Base-by-base conservation (phyloP, 2,113 vertebrate genomes). In the Eidolon helvum region DNA sequence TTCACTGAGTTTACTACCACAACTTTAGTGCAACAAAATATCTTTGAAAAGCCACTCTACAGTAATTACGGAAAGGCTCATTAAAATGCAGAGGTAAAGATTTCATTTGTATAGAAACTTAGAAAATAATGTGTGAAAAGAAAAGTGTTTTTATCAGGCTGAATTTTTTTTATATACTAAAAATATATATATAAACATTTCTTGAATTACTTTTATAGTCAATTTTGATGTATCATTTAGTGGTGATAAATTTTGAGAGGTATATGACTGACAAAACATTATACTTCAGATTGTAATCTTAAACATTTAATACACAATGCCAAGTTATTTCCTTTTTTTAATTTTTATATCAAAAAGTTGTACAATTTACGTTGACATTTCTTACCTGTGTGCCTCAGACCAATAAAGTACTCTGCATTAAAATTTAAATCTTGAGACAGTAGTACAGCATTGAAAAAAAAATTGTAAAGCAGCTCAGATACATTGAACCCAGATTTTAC, bases 381-480 rank as follows among this genome's bases (percentile, higher is more conserved):
- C 97, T 98, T 77, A 98, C 97, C 97, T 99, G 98, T 98, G 98
- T 98, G 98, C 98, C 96, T 98, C 93, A 98, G 96, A 98, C 95
- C 97, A 98, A 98, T 97, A 98, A 98, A 98, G 98, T 97, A 98
- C 96, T 98, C 98, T 98, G 98, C 66, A 57, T 98, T 98, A 98
- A 98, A 98, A 98, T 98, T 99, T 98, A 98, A 98, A 98, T 99
- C 98, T 98, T 98, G 97, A 98, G 96, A 98, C 98, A 99, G 98
- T 99, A 99, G 98, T 98, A 99, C 97, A 99, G 98, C 98, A 98
- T 98, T 97, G 98, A 97, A 97, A 97, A 96, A 98, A 96, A 98
- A 97, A 97, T 69, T 86, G 97, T 96, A 98, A 98, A 99, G 98
- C 98, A 99, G 98, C 98, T 98, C 98, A 98, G 95, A 98, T 97